Evolutionary conservation across 2,797 vertebrate species (phyloP).

Genomic region (Argya squamiceps): DNA sequence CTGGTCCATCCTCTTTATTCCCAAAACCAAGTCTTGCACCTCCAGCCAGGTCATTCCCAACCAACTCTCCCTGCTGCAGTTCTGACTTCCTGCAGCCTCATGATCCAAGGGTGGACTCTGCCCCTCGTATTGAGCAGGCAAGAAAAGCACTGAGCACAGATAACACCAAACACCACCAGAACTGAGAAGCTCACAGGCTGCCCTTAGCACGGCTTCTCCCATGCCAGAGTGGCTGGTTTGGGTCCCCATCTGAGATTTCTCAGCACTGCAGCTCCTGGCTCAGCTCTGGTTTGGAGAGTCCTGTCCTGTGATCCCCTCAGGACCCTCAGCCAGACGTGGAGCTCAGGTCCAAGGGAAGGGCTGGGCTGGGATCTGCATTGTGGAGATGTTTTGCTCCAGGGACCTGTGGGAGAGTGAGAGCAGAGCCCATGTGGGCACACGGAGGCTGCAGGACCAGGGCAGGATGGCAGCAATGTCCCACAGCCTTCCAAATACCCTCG

Average conservation of each 20-base stretch:
- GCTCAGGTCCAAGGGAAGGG: slow-evolving; percentile 57
- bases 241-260: rapidly evolving
- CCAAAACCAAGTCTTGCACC: background rate
- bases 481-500: background rate
- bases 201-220: background rate
- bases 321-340: slow-evolving; percentile 52
- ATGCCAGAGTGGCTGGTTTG: background rate
- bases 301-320: background rate
- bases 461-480: background rate
- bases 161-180: background rate
- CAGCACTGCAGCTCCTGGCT: background rate
- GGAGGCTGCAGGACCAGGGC: background rate
- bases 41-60: background rate
- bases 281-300: slow-evolving; percentile 58
- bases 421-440: background rate
- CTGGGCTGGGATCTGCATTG: slow-evolving; percentile 54
- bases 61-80: background rate
- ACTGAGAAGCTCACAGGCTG: background rate
- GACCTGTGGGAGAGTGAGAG: slow-evolving; percentile 38
- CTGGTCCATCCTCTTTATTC: background rate
- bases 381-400: slow-evolving; percentile 68
- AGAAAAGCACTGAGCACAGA: background rate
- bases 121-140: background rate
- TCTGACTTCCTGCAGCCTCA: background rate
- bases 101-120: background rate